Evolutionary conservation across 53 echinoderm and acorn worm species (phyloP), one percentile per base, ranked within the genome.

Genomic region (Holothuria scabra): DNA sequence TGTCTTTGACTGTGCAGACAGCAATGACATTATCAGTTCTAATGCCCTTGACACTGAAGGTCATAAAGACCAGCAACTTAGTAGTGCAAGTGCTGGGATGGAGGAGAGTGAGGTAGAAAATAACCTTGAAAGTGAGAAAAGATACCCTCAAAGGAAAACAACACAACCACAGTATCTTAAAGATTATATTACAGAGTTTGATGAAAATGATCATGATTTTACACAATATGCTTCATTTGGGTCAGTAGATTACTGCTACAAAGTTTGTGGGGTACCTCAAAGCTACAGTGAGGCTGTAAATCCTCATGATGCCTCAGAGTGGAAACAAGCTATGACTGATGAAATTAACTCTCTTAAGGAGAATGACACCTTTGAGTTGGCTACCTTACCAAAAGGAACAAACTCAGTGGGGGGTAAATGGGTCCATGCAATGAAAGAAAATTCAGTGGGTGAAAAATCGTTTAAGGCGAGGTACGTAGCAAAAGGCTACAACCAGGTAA

Each of bases 301-400:
- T 9, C 56, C 87, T 21, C 32, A 46, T 21, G 0, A 81, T 24
- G 65, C 38, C 6, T 1, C 24, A 4, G 65, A 59, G 0, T 87
- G 87, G 82, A 59, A 82, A 69, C 38, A 28, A 12, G 81, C 87
- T 12, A 87, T 80, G 87, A 32, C 34, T 24, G 57, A 52, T 49
- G 81, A 80, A 81, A 44, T 80, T 21, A 55, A 65, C 8, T 52
- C 81, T 2, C 60, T 81, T 0, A 46, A 87, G 48, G 70, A 82
- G 37, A 87, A 87, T 56, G 25, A 52, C 23, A 78, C 87, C n/a
- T 87, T 87, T 24, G 57, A 81, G 20, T 22, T 87, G 22, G 69
- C 69, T 8, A 87, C 19, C 14, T 82, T 69, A 58, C 87, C 87
- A 52, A 41, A 55, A 11, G 69, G 59, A 28, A 87, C 52, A 66